Evolutionary conservation across 2,113 vertebrate species (phyloP).

Genomic region (Furnarius figulus): DNA sequence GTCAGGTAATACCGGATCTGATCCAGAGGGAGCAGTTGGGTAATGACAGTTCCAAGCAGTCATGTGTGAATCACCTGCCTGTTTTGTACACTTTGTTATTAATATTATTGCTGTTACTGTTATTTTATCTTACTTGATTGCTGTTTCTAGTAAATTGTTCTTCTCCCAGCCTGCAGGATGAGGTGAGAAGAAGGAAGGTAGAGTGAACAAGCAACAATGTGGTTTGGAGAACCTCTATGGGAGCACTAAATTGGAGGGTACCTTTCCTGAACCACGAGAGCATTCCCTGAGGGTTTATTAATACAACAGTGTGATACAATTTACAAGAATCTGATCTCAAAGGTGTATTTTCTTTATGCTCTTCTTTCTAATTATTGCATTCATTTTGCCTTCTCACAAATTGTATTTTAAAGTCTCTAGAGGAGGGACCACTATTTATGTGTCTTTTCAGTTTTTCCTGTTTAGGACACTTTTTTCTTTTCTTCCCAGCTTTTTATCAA

Average conservation of each 20-base stretch:
- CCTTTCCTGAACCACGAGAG: background rate
- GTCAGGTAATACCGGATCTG: accelerated
- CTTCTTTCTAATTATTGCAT: background rate
- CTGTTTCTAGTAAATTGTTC: background rate
- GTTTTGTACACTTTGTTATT: background rate
- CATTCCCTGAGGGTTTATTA: background rate
- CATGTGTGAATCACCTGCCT: accelerated
- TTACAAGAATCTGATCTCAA: background rate
- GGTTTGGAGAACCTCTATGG: background rate
- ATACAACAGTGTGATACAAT: background rate
- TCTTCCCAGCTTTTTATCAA: background rate
- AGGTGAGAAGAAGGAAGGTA: background rate
- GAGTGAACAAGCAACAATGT: accelerated
- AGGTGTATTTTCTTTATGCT: background rate
- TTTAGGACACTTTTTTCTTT: background rate
- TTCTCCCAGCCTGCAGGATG: background rate
- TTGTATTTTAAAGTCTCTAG: background rate
- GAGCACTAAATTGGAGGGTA: background rate
- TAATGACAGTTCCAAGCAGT: accelerated
- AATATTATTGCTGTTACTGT: background rate
- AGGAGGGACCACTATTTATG: background rate
- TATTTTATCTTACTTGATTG: background rate
- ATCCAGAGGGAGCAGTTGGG: background rate
- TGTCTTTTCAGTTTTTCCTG: background rate
- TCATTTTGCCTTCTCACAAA: background rate